Percentiles rank a stretch among this genome's conserved stretches.
Conservation (phyloP, 2,888 invertebrate genomes). For the Ichneumoninae sp. region DNA sequence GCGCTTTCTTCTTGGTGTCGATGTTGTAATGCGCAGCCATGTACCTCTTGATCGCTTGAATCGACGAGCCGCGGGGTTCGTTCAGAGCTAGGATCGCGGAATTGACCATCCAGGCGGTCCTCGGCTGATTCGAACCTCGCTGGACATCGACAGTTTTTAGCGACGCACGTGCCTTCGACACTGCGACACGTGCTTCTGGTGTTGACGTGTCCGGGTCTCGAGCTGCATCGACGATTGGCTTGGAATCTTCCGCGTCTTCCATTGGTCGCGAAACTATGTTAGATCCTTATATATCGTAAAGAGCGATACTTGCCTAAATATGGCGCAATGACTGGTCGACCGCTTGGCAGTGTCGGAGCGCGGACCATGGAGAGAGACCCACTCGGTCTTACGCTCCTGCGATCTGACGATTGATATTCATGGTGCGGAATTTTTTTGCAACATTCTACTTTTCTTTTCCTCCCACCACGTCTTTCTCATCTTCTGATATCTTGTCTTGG, state of each 20-base stretch:
- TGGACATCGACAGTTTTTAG: constrained; percentile 40
- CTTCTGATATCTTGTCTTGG: too few relatives aligned
- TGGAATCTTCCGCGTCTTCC: constrained; percentile 49
- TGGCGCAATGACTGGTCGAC: not conserved
- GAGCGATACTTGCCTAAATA: constrained; percentile 13
- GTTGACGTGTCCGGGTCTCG: constrained; percentile 56
- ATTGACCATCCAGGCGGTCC: constrained; percentile 86
- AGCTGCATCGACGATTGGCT: constrained; percentile 46
- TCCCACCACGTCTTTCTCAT: too few relatives aligned
- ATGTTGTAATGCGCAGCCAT: constrained; percentile 86
- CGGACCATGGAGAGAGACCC: constrained; percentile 67
- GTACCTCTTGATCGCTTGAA: constrained; percentile 87
- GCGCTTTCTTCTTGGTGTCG: constrained; percentile 86
- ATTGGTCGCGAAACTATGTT: not conserved
- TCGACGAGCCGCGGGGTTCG: constrained; percentile 86
- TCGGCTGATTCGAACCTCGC: constrained; percentile 82
- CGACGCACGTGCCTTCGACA: constrained; percentile 78
- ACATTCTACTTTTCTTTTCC: too few relatives aligned
- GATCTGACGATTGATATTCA: not conserved
- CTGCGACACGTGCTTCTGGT: constrained; percentile 71
- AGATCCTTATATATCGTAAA: not conserved
- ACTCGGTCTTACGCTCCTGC: constrained; percentile 32
- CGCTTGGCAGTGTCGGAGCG: constrained; percentile 32
- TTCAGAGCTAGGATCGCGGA: constrained; percentile 85
- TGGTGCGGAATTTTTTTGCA: constrained; percentile 16